phyloP scores from a whole-genome alignment of 2,113 vertebrate genomes.

The Telmatochromis brachygnathus region DNA sequence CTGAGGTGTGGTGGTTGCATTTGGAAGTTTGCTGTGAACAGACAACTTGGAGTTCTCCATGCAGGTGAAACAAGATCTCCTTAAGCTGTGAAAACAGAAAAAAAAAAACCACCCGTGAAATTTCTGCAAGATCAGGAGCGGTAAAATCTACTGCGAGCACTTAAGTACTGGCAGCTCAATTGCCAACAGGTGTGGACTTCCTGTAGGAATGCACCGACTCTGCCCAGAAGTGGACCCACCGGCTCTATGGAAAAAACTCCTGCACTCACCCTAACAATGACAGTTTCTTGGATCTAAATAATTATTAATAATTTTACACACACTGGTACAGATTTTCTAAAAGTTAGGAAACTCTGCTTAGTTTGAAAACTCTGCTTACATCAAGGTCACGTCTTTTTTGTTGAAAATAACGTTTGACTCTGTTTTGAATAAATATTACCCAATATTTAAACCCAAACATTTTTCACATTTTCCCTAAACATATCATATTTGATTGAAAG shows the following conservation, averaged over 20 bases:
- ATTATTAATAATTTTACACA: neutral
- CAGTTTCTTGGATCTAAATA: neutral
- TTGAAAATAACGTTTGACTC: neutral
- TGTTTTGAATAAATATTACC: neutral
- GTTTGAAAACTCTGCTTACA: neutral
- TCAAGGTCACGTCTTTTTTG: neutral
- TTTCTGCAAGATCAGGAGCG: neutral
- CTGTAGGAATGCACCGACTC: neutral
- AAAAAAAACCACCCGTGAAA: accelerated
- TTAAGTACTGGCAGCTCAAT: neutral
- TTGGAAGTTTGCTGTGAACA: neutral
- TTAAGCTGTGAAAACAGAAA: neutral
- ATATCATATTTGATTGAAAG: neutral
- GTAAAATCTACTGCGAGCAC: neutral
- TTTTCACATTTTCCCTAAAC: neutral
- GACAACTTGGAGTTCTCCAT: neutral
- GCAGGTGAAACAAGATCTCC: neutral
- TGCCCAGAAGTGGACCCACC: neutral
- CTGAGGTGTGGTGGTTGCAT: neutral
- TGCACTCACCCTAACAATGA: neutral
- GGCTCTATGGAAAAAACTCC: neutral
- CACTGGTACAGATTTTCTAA: neutral
- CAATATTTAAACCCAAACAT: neutral
- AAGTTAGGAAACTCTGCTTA: neutral
- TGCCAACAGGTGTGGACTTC: neutral